These are phyloP conservation scores for Fulmarus glacialis DNA, from an alignment of 2,113 vertebrate species.

Conservation along the genomic window DNA sequence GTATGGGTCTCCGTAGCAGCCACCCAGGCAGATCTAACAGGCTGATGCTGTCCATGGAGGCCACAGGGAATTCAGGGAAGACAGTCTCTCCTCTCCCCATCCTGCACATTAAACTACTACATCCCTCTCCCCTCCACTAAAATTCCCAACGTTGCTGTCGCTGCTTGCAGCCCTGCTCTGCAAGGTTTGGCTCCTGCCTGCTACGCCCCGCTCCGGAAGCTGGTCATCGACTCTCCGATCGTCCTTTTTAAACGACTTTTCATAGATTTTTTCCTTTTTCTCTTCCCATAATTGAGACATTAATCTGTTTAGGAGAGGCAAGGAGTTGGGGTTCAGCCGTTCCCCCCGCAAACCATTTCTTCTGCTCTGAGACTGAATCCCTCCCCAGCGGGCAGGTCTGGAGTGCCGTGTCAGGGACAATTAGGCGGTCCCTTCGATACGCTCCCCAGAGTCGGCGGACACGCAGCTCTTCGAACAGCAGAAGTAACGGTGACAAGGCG, in stretches of 20 bases:
- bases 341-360: neutral
- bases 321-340: neutral
- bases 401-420: neutral
- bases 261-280: neutral
- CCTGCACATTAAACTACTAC: neutral
- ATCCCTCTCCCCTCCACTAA: neutral
- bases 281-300: neutral
- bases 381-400: neutral
- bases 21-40: neutral
- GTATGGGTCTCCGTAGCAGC: rapidly evolving
- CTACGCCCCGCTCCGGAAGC: rapidly evolving
- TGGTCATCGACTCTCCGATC: neutral
- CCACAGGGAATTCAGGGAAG: neutral
- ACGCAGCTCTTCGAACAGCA: neutral
- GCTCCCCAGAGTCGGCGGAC: neutral
- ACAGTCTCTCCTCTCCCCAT: neutral
- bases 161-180: neutral
- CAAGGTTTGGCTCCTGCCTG: neutral
- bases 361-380: neutral
- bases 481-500: neutral
- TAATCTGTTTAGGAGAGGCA: neutral
- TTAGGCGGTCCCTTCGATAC: neutral
- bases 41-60: neutral
- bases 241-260: neutral
- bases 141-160: neutral